A percentile compares a stretch with the other conserved stretches of the same genome.
Conservation (phyloP, 2,888 invertebrate species). For the Melipona beecheii region DNA sequence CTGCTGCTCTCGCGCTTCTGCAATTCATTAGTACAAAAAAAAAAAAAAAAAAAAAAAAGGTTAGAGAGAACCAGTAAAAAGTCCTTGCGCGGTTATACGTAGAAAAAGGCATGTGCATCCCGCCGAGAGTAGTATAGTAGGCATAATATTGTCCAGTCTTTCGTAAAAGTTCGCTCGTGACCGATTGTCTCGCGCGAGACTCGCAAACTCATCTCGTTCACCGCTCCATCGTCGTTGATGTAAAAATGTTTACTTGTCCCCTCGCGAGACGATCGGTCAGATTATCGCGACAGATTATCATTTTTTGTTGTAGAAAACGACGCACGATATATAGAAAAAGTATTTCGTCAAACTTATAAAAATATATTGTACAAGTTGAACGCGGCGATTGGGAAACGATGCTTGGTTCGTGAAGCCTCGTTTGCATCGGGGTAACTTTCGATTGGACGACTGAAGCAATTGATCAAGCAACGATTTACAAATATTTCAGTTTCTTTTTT, state of each 20-base stretch:
- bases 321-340: constrained; percentile 45
- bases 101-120: constrained; percentile 57
- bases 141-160: constrained; percentile 68
- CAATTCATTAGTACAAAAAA: constrained; percentile 30
- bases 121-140: constrained; percentile 25
- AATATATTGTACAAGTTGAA: constrained; percentile 70
- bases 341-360: constrained; percentile 63
- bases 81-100: constrained; percentile 43
- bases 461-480: no score
- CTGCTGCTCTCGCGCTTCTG: constrained; percentile 41
- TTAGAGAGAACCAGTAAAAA: constrained; percentile 26
- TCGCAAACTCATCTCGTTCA: no score
- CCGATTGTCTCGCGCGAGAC: constrained; percentile 33
- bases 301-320: constrained; percentile 30
- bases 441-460: no score
- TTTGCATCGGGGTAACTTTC: no score
- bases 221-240: not conserved
- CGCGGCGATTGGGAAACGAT: constrained; percentile 40
- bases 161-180: constrained; percentile 39
- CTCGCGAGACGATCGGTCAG: not conserved
- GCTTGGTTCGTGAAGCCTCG: not conserved
- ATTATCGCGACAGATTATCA: not conserved
- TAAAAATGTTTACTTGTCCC: not conserved
- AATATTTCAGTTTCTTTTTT: no score
- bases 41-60: constrained; percentile 13